phyloP scores from a whole-genome alignment of 2,797 vertebrate species.

The Aratinga solstitialis region DNA sequence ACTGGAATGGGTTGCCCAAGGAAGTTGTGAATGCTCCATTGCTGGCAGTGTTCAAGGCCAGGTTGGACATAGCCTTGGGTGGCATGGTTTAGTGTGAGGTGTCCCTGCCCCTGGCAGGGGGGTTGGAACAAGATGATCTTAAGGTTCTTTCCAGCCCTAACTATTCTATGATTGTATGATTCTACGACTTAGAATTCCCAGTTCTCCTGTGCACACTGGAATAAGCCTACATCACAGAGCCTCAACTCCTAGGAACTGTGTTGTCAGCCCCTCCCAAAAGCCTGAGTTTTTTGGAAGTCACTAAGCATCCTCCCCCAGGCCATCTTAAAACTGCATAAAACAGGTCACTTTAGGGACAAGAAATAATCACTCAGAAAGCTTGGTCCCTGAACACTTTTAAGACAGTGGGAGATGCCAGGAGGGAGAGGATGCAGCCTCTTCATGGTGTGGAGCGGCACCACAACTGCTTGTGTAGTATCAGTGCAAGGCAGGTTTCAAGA shows the following conservation, averaged over 20 bases:
- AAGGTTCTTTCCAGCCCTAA: no score
- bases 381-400: neutral
- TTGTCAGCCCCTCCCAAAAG: neutral
- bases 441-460: accelerated
- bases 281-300: neutral
- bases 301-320: neutral
- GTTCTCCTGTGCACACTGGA: neutral
- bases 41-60: accelerated
- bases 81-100: no score
- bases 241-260: neutral
- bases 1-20: no score
- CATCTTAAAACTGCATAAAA: neutral
- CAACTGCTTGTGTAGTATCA: neutral
- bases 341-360: neutral
- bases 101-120: no score
- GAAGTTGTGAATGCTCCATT: no score
- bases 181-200: neutral
- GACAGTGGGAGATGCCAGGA: neutral
- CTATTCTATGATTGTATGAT: no score
- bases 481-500: neutral
- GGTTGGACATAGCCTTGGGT: no score
- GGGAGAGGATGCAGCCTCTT: neutral
- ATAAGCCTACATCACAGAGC: neutral
- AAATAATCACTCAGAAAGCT: neutral
- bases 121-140: no score